Percentiles rank a stretch among this genome's conserved stretches.
Evolutionary conservation across 2,888 invertebrate species (phyloP).

Genomic region (Galerucella pusilla): DNA sequence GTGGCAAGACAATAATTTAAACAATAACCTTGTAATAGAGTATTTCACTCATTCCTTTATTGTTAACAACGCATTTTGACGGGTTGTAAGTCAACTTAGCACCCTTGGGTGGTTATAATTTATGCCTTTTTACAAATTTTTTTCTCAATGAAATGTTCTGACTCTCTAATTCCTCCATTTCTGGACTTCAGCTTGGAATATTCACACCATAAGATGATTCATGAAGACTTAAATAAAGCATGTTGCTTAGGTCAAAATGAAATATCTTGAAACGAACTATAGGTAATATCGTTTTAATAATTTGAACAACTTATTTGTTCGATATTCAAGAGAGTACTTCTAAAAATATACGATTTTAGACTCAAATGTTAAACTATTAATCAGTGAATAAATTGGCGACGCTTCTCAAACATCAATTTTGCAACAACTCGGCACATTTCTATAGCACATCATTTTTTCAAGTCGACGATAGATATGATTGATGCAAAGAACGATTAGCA

Average conservation of each 20-base stretch:
- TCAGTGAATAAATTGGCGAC: not conserved
- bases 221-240: too few relatives aligned
- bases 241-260: too few relatives aligned
- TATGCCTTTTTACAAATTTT: too few relatives aligned
- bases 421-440: slow-evolving; percentile 12
- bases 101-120: too few relatives aligned
- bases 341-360: not conserved
- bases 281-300: too few relatives aligned
- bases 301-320: not conserved
- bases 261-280: too few relatives aligned
- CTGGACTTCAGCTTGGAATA: too few relatives aligned
- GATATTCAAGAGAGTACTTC: not conserved
- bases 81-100: too few relatives aligned
- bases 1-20: not conserved
- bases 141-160: too few relatives aligned
- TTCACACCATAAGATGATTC: too few relatives aligned
- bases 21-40: slow-evolving; percentile 16
- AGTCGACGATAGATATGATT: slow-evolving; percentile 3
- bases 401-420: not conserved
- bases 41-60: not conserved
- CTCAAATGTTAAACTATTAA: not conserved
- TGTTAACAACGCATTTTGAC: too few relatives aligned
- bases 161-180: too few relatives aligned
- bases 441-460: not conserved
- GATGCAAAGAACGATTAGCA: not conserved